Percentiles rank a stretch among this genome's conserved stretches.
phyloP scores from a whole-genome alignment of 2,113 vertebrate genomes.

The Oreotrochilus melanogaster region DNA sequence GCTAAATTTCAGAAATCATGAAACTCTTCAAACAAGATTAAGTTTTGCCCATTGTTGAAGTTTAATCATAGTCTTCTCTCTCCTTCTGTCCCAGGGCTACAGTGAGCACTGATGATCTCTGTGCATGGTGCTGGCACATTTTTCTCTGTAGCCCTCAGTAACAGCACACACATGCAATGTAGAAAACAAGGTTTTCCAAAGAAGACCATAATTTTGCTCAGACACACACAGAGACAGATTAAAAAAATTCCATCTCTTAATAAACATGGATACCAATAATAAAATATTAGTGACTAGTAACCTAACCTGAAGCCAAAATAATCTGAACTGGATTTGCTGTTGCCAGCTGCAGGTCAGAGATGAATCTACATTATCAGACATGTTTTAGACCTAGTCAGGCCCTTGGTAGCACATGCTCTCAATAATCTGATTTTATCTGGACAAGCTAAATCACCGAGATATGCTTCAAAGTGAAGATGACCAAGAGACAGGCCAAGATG shows the following conservation, averaged over 20 bases:
- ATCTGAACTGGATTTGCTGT: neutral
- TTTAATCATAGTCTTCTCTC: neutral
- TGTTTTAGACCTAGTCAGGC: neutral
- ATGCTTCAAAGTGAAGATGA: neutral
- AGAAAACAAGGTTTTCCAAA: neutral
- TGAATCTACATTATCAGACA: neutral
- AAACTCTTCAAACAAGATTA: neutral
- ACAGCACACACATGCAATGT: accelerated
- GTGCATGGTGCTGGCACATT: accelerated
- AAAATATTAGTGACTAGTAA: neutral
- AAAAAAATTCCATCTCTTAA: neutral
- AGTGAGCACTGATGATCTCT: neutral
- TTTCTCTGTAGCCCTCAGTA: neutral
- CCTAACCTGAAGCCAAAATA: neutral
- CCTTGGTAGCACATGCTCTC: neutral
- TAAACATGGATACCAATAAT: neutral
- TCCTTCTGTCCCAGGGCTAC: neutral
- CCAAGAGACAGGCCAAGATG: neutral
- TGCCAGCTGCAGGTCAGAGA: neutral
- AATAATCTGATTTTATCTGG: neutral
- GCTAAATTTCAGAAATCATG: neutral
- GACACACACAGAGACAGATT: neutral
- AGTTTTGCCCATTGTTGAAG: neutral
- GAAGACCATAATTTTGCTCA: neutral
- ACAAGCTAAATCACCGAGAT: neutral